Conservation (phyloP, 2,888 invertebrate genomes). For the Sphinx pinastri region DNA sequence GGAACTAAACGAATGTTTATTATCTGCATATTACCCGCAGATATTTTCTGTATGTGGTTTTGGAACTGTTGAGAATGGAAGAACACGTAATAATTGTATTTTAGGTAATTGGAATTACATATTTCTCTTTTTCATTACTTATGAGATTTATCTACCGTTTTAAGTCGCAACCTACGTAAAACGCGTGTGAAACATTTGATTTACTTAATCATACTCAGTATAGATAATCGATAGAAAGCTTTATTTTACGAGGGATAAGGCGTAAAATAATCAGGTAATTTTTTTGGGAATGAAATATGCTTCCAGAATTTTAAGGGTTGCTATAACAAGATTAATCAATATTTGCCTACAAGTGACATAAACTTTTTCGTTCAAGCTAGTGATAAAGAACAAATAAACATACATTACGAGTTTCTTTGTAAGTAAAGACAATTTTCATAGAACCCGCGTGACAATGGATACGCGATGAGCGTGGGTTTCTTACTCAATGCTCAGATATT, state of each 20-base stretch:
- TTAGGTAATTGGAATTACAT: background rate
- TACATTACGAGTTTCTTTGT: conserved; percentile 5
- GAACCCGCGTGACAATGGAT: background rate
- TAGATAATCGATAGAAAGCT: too few relatives aligned
- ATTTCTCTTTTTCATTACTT: background rate
- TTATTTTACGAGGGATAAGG: too few relatives aligned
- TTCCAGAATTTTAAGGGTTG: too few relatives aligned
- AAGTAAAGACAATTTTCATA: conserved; percentile 6
- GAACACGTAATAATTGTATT: background rate
- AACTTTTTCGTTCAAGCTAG: too few relatives aligned
- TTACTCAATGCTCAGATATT: conserved; percentile 4
- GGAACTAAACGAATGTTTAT: conserved; percentile 10
- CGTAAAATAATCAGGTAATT: too few relatives aligned
- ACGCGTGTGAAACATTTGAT: too few relatives aligned
- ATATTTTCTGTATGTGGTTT: background rate
- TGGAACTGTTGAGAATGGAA: too few relatives aligned
- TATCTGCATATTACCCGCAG: background rate
- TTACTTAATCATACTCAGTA: too few relatives aligned
- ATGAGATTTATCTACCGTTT: too few relatives aligned
- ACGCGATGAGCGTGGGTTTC: conserved; percentile 12
- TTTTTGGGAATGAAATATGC: too few relatives aligned
- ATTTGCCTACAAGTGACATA: too few relatives aligned
- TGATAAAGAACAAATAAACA: background rate
- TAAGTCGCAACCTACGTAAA: too few relatives aligned
- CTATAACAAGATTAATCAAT: background rate